Conservation (phyloP, 2,888 invertebrate species). For the Nineta flava region DNA sequence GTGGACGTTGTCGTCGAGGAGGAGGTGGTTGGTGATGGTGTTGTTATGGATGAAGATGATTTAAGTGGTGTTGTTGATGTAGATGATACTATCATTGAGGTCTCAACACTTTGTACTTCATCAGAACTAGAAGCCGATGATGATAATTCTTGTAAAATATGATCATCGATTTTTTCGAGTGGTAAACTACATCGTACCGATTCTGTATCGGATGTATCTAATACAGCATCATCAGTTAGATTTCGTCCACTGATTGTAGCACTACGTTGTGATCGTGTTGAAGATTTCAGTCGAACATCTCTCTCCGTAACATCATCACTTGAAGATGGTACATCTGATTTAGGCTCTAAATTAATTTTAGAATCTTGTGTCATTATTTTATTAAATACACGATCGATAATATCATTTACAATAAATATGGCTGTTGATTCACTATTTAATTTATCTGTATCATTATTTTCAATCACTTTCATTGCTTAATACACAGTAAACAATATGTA, state of each 20-base stretch:
- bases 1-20: neutral
- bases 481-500: too few relatives aligned
- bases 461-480: too few relatives aligned
- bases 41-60: neutral
- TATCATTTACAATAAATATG: neutral
- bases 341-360: neutral
- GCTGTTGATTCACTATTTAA: neutral
- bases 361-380: neutral
- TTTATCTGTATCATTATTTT: too few relatives aligned
- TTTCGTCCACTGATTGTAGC: neutral
- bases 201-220: conserved; percentile 10
- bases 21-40: neutral
- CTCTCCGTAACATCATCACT: neutral
- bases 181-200: conserved; percentile 26
- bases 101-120: neutral
- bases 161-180: conserved; percentile 21
- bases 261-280: neutral
- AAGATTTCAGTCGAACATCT: conserved; percentile 4
- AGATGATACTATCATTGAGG: neutral
- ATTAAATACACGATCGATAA: neutral
- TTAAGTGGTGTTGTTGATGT: neutral
- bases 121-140: neutral
- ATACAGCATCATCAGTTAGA: too few relatives aligned
- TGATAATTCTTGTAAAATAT: conserved; percentile 1
- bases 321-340: neutral